Evolutionary conservation across 2,888 invertebrate species (phyloP), one percentile per base, ranked within the genome.

Genomic region (Calameuta idolon): DNA sequence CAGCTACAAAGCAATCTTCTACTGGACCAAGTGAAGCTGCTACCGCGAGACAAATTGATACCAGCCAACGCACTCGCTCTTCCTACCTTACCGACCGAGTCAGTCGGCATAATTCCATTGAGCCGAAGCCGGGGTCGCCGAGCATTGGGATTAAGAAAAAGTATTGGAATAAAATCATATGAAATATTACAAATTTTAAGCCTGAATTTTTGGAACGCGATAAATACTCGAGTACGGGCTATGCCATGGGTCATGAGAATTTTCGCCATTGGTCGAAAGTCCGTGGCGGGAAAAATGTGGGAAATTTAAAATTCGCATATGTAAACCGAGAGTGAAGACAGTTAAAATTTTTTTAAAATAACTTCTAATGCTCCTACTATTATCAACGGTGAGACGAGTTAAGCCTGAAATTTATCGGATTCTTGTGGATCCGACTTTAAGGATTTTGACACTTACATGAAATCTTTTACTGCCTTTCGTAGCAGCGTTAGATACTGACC

Each of bases 21-120:
- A 82, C 83, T 85, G 83, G 82, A 82, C 83, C 84, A 85, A 81
- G 83, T 83, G 86, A 86, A 86, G 86, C 87, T 87, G 86, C 87
- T 87, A 87, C 87, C 82, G 83, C 82, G 86, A 86, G 89, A 90
- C 90, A 90, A 90, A 90, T 90, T 90, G 90, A 89, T 89, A 90
- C 88, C 89, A 88, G 88, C 85, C 88, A 89, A 88, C 86, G 88
- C 87, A 88, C 88, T 88, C 86, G 85, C 87, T 55, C 55, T 55
- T 9, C 55, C 55, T 55, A 23, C 23, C 55, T 55, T 55, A 55
- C 55, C 55, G 55, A 55, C 55, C 55, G 55, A 55, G 2, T 23
- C 23, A 23, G 55, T 55, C 23, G 55, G 55, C 55, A 55, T 55
- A 55, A 55, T 55, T 55, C 55, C 55, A 55, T 55, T 55, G 55